Base-by-base conservation (phyloP, 2,113 vertebrate genomes). In the Egretta garzetta region DNA sequence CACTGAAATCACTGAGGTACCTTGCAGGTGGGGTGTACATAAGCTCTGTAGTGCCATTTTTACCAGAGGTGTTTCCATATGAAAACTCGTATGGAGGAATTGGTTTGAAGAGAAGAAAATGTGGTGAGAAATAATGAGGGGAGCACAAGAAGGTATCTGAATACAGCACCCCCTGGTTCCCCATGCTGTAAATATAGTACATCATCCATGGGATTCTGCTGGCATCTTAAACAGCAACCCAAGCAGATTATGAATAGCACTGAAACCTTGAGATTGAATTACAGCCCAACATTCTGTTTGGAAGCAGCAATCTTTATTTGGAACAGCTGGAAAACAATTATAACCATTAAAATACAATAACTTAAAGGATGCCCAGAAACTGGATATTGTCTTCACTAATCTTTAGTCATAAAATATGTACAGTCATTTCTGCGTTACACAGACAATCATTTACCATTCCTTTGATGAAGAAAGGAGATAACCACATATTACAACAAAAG, bases 301-400 rank as follows among this genome's bases (percentile, higher is more conserved):
- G 10, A 93, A 41, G 50, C 67, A 90, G 67, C 53, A 49, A 33
- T 70, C 93, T 89, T 86, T 90, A 90, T 92, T 89, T 90, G 77
- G 32, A 96, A 62, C 80, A 95, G 81, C 73, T 96, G 93, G 88
- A 95, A 96, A 93, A 93, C 92, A 95, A 93, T 96, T 95, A 47
- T 26, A 67, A 77, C 23, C 71, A 73, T 96, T 96, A 95, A 68
- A 83, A 95, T 45, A 66, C 88, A 79, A 80, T 71, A 86, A 94
- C 80, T 71, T 93, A 83, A 96, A 91, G 62, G 88, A 45, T 92
- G 62, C 67, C 87, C 52, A 64, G 86, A 96, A 89, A n/a, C 32
- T 76, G 49, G 30, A 37, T 80, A 39, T 64, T 96, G 91, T 88
- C 73, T 87, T 92, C 60, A 60, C 41, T 75, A 90, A 94, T 83